Percentiles rank a stretch among this genome's conserved stretches.
These are phyloP conservation scores for Osmoderma eremita DNA, from an alignment of 2,888 invertebrate genomes.

Conservation along the genomic window DNA sequence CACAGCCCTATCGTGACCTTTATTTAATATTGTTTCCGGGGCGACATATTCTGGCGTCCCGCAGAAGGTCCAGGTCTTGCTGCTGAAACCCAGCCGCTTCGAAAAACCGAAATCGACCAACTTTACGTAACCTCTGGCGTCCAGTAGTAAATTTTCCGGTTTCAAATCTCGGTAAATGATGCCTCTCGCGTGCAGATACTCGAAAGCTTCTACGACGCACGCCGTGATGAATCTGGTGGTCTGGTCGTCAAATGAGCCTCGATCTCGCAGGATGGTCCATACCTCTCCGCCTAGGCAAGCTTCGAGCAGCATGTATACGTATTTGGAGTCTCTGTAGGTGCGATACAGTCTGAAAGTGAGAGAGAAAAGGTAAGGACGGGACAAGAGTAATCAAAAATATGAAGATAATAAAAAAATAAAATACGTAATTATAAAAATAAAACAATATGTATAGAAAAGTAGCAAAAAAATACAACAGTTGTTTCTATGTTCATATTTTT, in stretches of 20 bases:
- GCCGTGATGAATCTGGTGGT: constrained; percentile 75
- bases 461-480: too few species aligned
- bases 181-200: constrained; percentile 73
- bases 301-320: constrained; percentile 78
- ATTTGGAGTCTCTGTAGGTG: constrained; percentile 76
- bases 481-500: too few species aligned
- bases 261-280: constrained; percentile 77
- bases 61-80: constrained; percentile 81
- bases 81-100: constrained; percentile 71
- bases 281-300: constrained; percentile 78
- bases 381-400: too few species aligned
- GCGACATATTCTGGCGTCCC: constrained; percentile 74
- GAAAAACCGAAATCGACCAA: constrained; percentile 78
- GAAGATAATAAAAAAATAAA: too few species aligned
- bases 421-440: too few species aligned
- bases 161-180: constrained; percentile 74
- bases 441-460: too few species aligned
- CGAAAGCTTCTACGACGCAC: constrained; percentile 76
- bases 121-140: constrained; percentile 72
- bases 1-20: constrained; percentile 77
- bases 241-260: constrained; percentile 71
- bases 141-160: constrained; percentile 76
- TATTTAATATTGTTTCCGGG: constrained; percentile 75
- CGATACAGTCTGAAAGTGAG: constrained; percentile 70
- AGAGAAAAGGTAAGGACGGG: too few species aligned